A percentile compares a stretch with the other conserved stretches of the same genome.
These are phyloP conservation scores for Eulemur macaco DNA, from an alignment of 2,113 vertebrate genomes.

Conservation along the genomic window DNA sequence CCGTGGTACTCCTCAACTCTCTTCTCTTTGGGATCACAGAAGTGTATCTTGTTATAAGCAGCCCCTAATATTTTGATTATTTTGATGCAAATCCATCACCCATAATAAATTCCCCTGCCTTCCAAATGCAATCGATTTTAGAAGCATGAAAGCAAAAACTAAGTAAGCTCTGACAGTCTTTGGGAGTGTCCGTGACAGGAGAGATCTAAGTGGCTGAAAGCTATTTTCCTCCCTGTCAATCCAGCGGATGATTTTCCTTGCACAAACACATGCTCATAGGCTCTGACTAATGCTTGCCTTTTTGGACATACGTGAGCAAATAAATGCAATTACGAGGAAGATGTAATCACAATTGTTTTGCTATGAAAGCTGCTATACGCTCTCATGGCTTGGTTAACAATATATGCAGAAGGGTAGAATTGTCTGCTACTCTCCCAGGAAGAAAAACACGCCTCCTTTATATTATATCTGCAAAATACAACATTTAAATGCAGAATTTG, in stretches of 20 bases:
- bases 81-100: slow-evolving; percentile 82
- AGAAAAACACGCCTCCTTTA: slow-evolving; percentile 72
- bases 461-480: slow-evolving; percentile 84
- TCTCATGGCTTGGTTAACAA: slow-evolving; percentile 80
- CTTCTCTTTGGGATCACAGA: not conserved
- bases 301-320: slow-evolving; percentile 83
- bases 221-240: slow-evolving; percentile 81
- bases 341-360: slow-evolving; percentile 83
- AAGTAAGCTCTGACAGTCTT: slow-evolving; percentile 71
- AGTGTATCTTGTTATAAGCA: not conserved
- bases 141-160: slow-evolving; percentile 75
- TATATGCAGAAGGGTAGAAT: slow-evolving; percentile 69
- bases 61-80: slow-evolving; percentile 76
- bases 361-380: slow-evolving; percentile 77
- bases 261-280: slow-evolving; percentile 74
- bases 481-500: slow-evolving; percentile 90
- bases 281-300: slow-evolving; percentile 78
- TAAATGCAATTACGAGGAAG: slow-evolving; percentile 86
- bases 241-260: slow-evolving; percentile 75
- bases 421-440: slow-evolving; percentile 68
- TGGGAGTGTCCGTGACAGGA: slow-evolving; percentile 78
- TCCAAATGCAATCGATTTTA: slow-evolving; percentile 81
- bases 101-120: slow-evolving; percentile 71
- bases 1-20: accelerated
- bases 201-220: slow-evolving; percentile 80